These are phyloP conservation scores for Platygyra sinensis DNA, from an alignment of 64 coral and sea anemone genomes.

Conservation along the genomic window DNA sequence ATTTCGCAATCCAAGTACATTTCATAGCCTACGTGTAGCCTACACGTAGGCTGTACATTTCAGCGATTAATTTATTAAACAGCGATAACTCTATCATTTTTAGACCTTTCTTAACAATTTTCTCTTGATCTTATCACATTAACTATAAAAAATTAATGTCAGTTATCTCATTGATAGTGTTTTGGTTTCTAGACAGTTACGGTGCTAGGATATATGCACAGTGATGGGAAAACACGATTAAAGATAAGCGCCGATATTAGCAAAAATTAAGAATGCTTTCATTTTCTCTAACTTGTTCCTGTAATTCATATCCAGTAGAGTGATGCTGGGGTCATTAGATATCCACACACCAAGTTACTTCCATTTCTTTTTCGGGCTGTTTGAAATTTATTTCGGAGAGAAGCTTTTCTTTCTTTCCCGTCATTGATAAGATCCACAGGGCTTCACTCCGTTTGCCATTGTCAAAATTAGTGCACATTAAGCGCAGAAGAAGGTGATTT, in stretches of 20 bases:
- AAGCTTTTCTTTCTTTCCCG: neutral
- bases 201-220: slow-evolving; percentile 36
- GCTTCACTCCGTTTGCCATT: slow-evolving; percentile 32
- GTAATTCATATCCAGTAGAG: slow-evolving; percentile 18
- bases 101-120: slow-evolving; percentile 7
- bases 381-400: slow-evolving; percentile 19
- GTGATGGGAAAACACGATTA: neutral
- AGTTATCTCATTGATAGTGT: neutral
- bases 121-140: slow-evolving; percentile 18
- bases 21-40: too few relatives aligned
- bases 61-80: slow-evolving; percentile 34
- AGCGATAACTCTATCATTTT: slow-evolving; percentile 22
- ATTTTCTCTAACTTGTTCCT: slow-evolving; percentile 2
- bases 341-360: slow-evolving; percentile 32
- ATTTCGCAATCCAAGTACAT: slow-evolving; percentile 15
- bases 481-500: too few relatives aligned
- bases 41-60: too few relatives aligned
- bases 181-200: neutral
- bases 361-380: slow-evolving; percentile 21
- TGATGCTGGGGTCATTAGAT: slow-evolving; percentile 6
- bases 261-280: neutral
- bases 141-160: slow-evolving; percentile 19
- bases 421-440: slow-evolving; percentile 8
- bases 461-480: too few relatives aligned
- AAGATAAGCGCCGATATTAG: neutral